These are phyloP conservation scores for Ciconia boyciana DNA, from an alignment of 2,113 vertebrate genomes.

Conservation along the genomic window DNA sequence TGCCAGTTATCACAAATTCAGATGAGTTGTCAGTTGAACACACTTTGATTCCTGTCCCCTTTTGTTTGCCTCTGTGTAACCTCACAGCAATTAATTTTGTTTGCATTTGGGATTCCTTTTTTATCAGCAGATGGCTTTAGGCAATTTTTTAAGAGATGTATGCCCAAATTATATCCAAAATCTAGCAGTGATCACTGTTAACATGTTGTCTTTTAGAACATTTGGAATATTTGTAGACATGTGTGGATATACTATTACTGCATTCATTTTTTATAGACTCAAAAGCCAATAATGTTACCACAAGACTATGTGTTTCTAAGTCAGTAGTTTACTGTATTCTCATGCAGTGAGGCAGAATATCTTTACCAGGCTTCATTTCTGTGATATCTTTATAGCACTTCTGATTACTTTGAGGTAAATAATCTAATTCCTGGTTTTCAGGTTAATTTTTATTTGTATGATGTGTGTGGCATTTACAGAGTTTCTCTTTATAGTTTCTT, in stretches of 20 bases:
- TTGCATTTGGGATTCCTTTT: not conserved
- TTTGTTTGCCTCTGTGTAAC: not conserved
- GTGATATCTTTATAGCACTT: not conserved
- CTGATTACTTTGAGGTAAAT: not conserved
- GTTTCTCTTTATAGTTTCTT: not conserved
- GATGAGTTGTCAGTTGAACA: not conserved
- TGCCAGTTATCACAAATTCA: not conserved
- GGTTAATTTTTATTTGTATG: not conserved
- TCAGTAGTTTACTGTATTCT: not conserved
- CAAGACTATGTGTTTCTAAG: not conserved
- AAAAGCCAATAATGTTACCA: not conserved
- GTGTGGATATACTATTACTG: not conserved
- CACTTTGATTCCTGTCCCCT: not conserved
- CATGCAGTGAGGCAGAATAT: not conserved
- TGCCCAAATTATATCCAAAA: not conserved
- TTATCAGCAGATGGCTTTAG: not conserved
- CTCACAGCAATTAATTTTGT: not conserved
- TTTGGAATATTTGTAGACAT: not conserved
- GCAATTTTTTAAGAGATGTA: not conserved
- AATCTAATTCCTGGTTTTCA: not conserved
- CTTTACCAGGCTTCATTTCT: not conserved
- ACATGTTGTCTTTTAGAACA: not conserved
- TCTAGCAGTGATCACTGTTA: not conserved
- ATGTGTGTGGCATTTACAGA: not conserved
- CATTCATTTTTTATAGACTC: not conserved